These are phyloP conservation scores for silkworm (Bombyx mori) DNA, from an alignment of 1,140 invertebrate genomes.

Conservation along the genomic window DNA sequence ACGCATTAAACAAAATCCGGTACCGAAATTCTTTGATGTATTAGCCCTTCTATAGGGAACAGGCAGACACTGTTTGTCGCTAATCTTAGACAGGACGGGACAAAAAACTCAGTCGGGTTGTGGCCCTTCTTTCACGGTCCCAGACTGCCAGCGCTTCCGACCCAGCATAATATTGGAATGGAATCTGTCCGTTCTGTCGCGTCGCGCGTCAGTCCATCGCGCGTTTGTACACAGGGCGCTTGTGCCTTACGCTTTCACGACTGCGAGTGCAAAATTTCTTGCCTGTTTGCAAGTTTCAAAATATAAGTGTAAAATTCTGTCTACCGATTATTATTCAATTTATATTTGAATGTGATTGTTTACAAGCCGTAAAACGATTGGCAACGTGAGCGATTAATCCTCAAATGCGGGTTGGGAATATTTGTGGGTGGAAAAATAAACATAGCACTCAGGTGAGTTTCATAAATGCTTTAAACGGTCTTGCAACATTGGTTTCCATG, in stretches of 20 bases:
- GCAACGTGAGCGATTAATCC: conserved; percentile 37
- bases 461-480: conserved; percentile 27
- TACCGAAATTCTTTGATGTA: too few relatives aligned
- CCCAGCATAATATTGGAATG: conserved; percentile 19
- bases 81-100: conserved; percentile 61
- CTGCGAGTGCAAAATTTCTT: conserved; percentile 25
- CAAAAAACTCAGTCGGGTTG: conserved; percentile 57
- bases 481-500: conserved; percentile 20
- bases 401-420: conserved; percentile 48
- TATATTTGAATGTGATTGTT: conserved; percentile 40
- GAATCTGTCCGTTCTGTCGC: conserved; percentile 17
- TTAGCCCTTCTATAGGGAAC: conserved; percentile 27
- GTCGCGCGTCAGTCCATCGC: conserved; percentile 40
- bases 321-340: conserved; percentile 23
- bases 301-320: conserved; percentile 42
- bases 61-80: conserved; percentile 49
- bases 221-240: conserved; percentile 32
- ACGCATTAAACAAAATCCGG: too few relatives aligned
- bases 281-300: conserved; percentile 34
- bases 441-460: conserved; percentile 57
- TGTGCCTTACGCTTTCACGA: conserved; percentile 19
- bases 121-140: conserved; percentile 58
- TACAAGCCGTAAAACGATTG: conserved; percentile 36
- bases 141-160: conserved; percentile 24
- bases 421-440: conserved; percentile 53